Evolutionary conservation across 2,797 vertebrate genomes (phyloP).

Genomic region (Lepidocolaptes lacrymiger): DNA sequence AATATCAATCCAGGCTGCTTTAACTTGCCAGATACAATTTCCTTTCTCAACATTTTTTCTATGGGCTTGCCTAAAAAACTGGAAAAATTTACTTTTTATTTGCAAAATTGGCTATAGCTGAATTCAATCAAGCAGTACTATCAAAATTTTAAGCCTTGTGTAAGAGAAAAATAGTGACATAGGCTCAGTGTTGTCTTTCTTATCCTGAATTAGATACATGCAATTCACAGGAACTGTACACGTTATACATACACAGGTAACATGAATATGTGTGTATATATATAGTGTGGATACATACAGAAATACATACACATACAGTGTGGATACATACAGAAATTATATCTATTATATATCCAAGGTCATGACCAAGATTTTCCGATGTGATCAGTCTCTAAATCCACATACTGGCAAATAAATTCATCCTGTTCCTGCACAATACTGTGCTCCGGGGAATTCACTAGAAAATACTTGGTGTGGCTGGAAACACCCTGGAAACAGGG

Average conservation of each 20-base stretch:
- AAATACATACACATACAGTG: not conserved
- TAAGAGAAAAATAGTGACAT: not conserved
- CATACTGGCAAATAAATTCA: conserved; percentile 35
- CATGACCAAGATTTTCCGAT: not conserved
- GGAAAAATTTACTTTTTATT: conserved; percentile 25
- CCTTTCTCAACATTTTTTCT: conserved; percentile 40
- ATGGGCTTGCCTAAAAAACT: conserved; percentile 13
- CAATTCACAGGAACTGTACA: not conserved
- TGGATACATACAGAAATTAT: not conserved
- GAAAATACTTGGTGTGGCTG: conserved; percentile 39
- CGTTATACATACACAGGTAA: not conserved
- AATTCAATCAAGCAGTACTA: not conserved
- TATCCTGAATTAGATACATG: not conserved
- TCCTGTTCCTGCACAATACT: conserved; percentile 36
- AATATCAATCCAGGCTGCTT: conserved; percentile 14
- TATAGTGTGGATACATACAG: no score
- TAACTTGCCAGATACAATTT: conserved; percentile 62
- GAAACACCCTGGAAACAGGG: conserved; percentile 63
- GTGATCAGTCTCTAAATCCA: not conserved
- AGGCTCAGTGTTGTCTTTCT: not conserved
- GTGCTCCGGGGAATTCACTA: conserved; percentile 27
- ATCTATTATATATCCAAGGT: not conserved
- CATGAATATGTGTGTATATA: not conserved
- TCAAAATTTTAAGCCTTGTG: not conserved
- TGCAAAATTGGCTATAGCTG: conserved; percentile 3